Conservation (phyloP, 2,797 vertebrate genomes). For the Typhlichthys eigenmanni region DNA sequence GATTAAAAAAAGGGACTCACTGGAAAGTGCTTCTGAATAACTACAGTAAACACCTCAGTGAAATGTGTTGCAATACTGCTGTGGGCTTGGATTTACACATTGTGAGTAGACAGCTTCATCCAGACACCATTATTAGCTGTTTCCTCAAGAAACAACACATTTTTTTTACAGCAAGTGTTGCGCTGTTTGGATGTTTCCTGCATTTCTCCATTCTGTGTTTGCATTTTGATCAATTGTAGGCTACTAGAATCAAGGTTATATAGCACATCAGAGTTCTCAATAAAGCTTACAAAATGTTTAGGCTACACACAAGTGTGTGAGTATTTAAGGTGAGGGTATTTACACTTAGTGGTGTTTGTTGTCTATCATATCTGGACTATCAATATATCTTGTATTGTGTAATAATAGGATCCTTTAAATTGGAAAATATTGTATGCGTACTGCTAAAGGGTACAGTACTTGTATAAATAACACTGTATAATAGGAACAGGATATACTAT, state of each 20-base stretch:
- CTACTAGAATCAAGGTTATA: slow-evolving; percentile 50
- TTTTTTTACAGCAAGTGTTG: slow-evolving; percentile 55
- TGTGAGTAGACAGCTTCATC: slow-evolving; percentile 32
- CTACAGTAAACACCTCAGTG: slow-evolving; percentile 30
- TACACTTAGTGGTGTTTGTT: slow-evolving; percentile 60
- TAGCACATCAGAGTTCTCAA: slow-evolving; percentile 51
- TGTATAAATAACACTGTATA: slow-evolving; percentile 76
- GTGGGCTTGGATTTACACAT: slow-evolving; percentile 36
- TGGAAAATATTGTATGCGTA: slow-evolving; percentile 57
- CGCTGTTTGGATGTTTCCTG: slow-evolving; percentile 57
- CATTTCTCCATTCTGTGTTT: slow-evolving; percentile 52
- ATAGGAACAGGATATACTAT: slow-evolving; percentile 76
- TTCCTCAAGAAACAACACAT: slow-evolving; percentile 51
- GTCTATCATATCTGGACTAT: slow-evolving; percentile 57
- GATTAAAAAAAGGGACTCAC: slow-evolving; percentile 56
- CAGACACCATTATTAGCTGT: slow-evolving; percentile 46
- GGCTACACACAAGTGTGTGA: slow-evolving; percentile 42
- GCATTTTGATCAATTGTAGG: slow-evolving; percentile 46
- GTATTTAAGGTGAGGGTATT: slow-evolving; percentile 56
- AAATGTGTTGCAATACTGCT: slow-evolving; percentile 41
- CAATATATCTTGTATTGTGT: slow-evolving; percentile 63
- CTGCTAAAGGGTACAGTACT: slow-evolving; percentile 64
- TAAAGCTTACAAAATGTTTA: slow-evolving; percentile 50
- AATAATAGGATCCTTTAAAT: slow-evolving; percentile 63
- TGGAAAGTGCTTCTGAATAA: slow-evolving; percentile 55